Evolutionary conservation across 2,113 vertebrate species (phyloP).

Genomic region (Lichenostomus cassidix): DNA sequence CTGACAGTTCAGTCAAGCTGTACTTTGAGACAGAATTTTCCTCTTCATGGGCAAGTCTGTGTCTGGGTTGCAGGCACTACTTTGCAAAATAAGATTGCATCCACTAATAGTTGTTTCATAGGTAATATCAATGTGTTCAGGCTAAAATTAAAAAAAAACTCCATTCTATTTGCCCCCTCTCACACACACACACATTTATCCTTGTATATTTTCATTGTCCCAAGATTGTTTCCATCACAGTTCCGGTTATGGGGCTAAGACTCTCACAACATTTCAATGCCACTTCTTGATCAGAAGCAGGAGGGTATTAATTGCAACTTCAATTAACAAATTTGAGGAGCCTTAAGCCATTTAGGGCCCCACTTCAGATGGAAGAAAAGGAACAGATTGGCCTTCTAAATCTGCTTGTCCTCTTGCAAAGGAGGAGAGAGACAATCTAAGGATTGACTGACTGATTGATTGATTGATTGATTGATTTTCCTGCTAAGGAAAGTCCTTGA

Average conservation of each 20-base stretch:
- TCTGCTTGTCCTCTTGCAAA: background rate
- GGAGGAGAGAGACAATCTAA: background rate
- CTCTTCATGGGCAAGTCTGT: background rate
- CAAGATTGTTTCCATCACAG: background rate
- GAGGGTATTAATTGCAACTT: background rate
- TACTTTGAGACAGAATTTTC: background rate
- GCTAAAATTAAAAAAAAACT: background rate
- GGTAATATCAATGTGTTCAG: background rate
- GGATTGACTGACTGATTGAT: background rate
- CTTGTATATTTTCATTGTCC: background rate
- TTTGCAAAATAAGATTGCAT: background rate
- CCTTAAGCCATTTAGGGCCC: background rate
- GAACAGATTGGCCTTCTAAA: background rate
- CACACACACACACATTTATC: too few species aligned
- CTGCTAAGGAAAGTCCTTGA: background rate
- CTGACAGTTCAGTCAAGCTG: rapidly evolving
- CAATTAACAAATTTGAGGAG: background rate
- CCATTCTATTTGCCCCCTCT: background rate
- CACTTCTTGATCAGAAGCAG: background rate
- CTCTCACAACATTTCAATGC: background rate
- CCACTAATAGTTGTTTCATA: background rate
- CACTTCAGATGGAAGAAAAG: background rate
- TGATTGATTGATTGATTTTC: background rate
- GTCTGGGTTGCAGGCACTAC: background rate
- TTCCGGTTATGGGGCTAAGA: background rate